These are phyloP conservation scores for Phalera bucephala DNA, from an alignment of 2,888 invertebrate genomes.

Conservation along the genomic window DNA sequence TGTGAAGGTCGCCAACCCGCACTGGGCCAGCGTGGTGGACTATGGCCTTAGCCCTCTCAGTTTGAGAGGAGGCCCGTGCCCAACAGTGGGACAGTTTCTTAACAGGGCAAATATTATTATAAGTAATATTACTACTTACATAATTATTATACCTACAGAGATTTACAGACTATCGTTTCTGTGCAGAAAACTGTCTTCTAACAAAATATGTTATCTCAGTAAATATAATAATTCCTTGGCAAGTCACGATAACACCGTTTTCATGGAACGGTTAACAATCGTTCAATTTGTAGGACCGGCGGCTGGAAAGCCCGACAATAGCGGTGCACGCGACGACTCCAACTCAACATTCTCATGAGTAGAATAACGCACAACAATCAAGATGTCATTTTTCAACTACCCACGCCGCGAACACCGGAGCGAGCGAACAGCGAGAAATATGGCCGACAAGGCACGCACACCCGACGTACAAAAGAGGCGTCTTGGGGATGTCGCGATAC, in stretches of 20 bases:
- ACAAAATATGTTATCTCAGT: conserved; percentile 51
- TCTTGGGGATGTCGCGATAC: conserved; percentile 70
- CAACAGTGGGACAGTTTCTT: too few relatives aligned
- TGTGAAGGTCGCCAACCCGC: too few relatives aligned
- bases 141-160: too few relatives aligned
- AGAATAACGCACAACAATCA: conserved; percentile 82
- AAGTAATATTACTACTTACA: too few relatives aligned
- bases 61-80: too few relatives aligned
- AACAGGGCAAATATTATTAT: too few relatives aligned
- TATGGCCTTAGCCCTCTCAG: too few relatives aligned
- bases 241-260: conserved; percentile 73
- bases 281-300: conserved; percentile 77
- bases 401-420: conserved; percentile 69
- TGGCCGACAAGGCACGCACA: conserved; percentile 76
- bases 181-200: conserved; percentile 39
- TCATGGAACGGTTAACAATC: conserved; percentile 75
- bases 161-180: too few relatives aligned
- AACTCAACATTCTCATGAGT: conserved; percentile 76
- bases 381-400: conserved; percentile 84
- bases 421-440: conserved; percentile 70
- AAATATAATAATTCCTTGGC: conserved; percentile 70
- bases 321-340: conserved; percentile 70
- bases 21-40: too few relatives aligned
- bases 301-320: conserved; percentile 64
- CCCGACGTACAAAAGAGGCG: conserved; percentile 70